phyloP scores from a whole-genome alignment of 2,888 invertebrate species.

The Latheticus oryzae region DNA sequence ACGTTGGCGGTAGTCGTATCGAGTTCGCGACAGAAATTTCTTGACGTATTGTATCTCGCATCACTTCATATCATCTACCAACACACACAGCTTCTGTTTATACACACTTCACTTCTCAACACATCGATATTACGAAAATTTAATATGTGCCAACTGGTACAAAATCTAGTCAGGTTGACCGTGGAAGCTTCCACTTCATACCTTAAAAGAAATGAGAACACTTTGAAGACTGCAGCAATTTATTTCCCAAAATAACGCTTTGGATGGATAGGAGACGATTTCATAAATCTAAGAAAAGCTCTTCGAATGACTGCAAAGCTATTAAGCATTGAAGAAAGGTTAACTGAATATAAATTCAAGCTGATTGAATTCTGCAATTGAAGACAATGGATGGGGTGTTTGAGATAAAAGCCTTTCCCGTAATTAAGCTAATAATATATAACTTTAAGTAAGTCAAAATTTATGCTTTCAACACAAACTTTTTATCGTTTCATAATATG shows the following conservation, averaged over 20 bases:
- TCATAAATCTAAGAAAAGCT: constrained; percentile 14
- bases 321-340: constrained; percentile 6
- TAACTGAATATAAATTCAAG: constrained; percentile 11
- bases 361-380: constrained; percentile 12
- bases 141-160: constrained; percentile 40
- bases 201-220: constrained; percentile 1
- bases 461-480: too few relatives aligned
- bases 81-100: constrained; percentile 40
- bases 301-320: not conserved
- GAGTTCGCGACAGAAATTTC: not conserved
- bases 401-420: too few relatives aligned
- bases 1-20: not conserved
- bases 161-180: constrained; percentile 1
- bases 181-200: not conserved
- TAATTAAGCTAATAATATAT: too few relatives aligned
- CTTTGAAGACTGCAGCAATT: constrained; percentile 1
- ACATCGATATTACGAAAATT: constrained; percentile 29
- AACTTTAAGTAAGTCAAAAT: too few relatives aligned
- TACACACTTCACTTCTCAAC: constrained; percentile 42
- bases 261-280: constrained; percentile 6
- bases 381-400: constrained; percentile 6
- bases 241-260: constrained; percentile 8
- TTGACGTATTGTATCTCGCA: constrained; percentile 1
- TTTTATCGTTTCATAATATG: too few relatives aligned
- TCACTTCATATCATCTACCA: constrained; percentile 7